Conservation (phyloP, 30 jellyfish, hydroid and myxozoan species). For the Cassiopea andromeda region DNA sequence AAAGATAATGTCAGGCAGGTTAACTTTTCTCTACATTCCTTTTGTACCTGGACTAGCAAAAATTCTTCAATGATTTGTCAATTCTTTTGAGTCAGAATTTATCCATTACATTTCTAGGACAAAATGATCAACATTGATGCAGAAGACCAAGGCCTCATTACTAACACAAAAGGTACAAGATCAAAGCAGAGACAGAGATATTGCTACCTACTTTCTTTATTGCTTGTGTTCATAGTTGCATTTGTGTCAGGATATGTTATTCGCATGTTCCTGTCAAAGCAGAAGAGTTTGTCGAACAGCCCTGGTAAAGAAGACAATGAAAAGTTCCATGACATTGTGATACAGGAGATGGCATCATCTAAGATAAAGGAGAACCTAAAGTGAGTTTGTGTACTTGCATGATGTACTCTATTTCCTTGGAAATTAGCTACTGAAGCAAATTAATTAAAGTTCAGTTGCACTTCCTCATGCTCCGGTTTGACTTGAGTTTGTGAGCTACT, state of each 20-base stretch:
- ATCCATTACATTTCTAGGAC: not conserved
- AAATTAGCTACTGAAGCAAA: too few species aligned
- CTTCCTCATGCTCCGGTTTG: not conserved
- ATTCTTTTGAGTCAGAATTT: not conserved
- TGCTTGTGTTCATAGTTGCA: slow-evolving; percentile 29
- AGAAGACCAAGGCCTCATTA: not conserved
- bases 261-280: not conserved
- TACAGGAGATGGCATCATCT: slow-evolving; percentile 39
- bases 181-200: not conserved
- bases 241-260: slow-evolving; percentile 44
- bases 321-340: slow-evolving; percentile 45
- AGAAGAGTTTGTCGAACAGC: not conserved
- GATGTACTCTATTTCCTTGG: too few species aligned
- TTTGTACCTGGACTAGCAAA: too few species aligned
- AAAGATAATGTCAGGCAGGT: too few species aligned
- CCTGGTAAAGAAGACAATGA: not conserved
- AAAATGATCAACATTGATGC: not conserved
- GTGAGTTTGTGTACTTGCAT: slow-evolving; percentile 15
- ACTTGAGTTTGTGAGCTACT: not conserved
- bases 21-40: too few species aligned
- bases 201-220: slow-evolving; percentile 8
- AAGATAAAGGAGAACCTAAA: slow-evolving; percentile 40
- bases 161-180: not conserved
- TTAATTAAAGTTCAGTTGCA: not conserved
- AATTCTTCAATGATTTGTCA: too few species aligned